Percentiles rank a stretch among this genome's conserved stretches.
Conservation (phyloP, 2,113 vertebrate genomes). For the Halichoerus grypus region DNA sequence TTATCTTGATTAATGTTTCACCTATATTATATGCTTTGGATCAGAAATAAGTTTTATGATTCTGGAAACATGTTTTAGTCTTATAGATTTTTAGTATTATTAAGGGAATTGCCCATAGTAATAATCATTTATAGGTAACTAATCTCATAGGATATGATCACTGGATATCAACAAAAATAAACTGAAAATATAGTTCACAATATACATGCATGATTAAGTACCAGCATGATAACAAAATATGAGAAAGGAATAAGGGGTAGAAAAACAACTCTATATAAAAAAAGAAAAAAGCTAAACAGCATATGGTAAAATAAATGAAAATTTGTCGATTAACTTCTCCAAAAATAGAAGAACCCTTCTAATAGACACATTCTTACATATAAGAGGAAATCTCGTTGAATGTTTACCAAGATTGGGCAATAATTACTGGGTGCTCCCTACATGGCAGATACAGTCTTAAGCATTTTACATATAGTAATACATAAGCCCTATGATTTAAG, state of each 20-base stretch:
- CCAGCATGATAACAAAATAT: conserved; percentile 49
- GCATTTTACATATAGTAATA: not conserved
- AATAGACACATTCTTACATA: not conserved
- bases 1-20: conserved; percentile 54
- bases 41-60: conserved; percentile 63
- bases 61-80: not conserved
- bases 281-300: not conserved
- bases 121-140: conserved; percentile 43
- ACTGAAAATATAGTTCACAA: conserved; percentile 65
- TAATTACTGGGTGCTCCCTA: not conserved
- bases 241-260: not conserved
- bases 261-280: not conserved
- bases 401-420: not conserved
- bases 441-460: not conserved
- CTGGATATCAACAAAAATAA: conserved; percentile 64
- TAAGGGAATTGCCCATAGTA: conserved; percentile 44
- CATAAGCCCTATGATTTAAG: not conserved
- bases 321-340: not conserved
- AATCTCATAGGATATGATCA: not conserved
- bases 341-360: not conserved
- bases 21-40: not conserved
- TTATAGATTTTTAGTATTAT: conserved; percentile 37
- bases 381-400: not conserved
- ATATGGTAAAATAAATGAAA: not conserved
- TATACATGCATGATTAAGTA: conserved; percentile 31